These are phyloP conservation scores for Phacellophora camtschatica DNA, from an alignment of 30 jellyfish, hydroid and myxozoan genomes.

Conservation along the genomic window DNA sequence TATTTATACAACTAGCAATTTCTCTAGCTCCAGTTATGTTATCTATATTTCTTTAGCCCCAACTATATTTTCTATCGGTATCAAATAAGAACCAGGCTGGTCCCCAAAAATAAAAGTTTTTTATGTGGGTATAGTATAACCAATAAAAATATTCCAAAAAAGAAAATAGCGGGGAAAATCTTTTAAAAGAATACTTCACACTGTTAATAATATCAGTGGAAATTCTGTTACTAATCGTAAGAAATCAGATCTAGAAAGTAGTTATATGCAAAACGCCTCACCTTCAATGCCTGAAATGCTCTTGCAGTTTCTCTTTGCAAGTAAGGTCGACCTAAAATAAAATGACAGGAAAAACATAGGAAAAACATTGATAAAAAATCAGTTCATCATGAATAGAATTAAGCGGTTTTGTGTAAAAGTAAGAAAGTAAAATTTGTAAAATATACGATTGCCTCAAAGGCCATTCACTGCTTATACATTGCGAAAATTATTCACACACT, in stretches of 20 bases:
- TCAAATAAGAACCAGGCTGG: no score
- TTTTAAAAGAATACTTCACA: background rate
- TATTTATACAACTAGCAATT: no score
- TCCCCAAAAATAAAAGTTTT: no score
- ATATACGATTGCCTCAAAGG: no score
- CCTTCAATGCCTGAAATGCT: constrained; percentile 54
- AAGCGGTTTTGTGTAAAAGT: background rate
- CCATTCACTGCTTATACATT: no score
- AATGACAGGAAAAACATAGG: background rate
- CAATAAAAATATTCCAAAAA: background rate
- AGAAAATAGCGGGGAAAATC: background rate
- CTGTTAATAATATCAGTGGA: background rate
- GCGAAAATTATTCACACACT: no score
- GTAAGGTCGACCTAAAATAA: constrained; percentile 58
- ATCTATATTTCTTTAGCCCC: no score
- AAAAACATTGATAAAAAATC: background rate
- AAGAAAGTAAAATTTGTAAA: no score
- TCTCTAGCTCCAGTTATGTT: no score
- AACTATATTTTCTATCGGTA: no score
- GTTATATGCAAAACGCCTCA: background rate
- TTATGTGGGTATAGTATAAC: no score
- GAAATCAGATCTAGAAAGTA: background rate
- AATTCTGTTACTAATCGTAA: background rate
- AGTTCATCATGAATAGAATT: background rate
- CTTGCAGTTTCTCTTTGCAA: constrained; percentile 58